phyloP scores from a whole-genome alignment of 2,113 vertebrate genomes.

The Embiotoca jacksoni region DNA sequence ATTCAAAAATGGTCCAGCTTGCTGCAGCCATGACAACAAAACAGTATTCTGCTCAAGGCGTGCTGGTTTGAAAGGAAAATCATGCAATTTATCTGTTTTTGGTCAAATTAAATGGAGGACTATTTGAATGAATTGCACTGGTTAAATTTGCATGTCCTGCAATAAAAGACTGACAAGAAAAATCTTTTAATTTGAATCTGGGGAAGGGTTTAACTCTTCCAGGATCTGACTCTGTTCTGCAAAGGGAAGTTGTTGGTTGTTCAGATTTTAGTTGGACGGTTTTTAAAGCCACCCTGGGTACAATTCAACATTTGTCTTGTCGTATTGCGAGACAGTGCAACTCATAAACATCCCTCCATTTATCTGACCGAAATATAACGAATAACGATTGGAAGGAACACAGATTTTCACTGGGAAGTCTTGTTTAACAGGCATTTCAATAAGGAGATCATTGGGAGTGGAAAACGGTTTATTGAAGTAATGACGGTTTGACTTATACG shows the following conservation, averaged over 20 bases:
- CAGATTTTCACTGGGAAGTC: too few relatives aligned
- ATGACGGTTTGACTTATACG: too few relatives aligned
- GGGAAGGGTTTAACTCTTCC: background rate
- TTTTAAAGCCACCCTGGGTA: background rate
- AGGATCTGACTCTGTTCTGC: background rate
- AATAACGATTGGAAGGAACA: background rate
- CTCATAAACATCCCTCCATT: slow-evolving; percentile 8
- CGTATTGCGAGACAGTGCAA: background rate
- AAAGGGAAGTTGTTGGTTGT: background rate
- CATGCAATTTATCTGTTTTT: slow-evolving; percentile 3
- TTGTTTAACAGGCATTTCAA: too few relatives aligned
- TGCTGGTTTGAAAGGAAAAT: background rate
- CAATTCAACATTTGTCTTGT: background rate
- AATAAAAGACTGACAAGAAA: slow-evolving; percentile 2
- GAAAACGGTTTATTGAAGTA: too few relatives aligned
- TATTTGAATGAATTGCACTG: background rate
- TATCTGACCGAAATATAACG: background rate
- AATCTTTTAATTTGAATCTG: background rate
- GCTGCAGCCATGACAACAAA: background rate
- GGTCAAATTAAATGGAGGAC: background rate
- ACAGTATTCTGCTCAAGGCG: background rate
- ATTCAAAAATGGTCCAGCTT: slow-evolving; percentile 15
- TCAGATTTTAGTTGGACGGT: background rate
- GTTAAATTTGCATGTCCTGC: background rate
- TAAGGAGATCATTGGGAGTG: too few relatives aligned